Conservation (phyloP, 2,888 invertebrate genomes). For the Azorinus chamasolen region DNA sequence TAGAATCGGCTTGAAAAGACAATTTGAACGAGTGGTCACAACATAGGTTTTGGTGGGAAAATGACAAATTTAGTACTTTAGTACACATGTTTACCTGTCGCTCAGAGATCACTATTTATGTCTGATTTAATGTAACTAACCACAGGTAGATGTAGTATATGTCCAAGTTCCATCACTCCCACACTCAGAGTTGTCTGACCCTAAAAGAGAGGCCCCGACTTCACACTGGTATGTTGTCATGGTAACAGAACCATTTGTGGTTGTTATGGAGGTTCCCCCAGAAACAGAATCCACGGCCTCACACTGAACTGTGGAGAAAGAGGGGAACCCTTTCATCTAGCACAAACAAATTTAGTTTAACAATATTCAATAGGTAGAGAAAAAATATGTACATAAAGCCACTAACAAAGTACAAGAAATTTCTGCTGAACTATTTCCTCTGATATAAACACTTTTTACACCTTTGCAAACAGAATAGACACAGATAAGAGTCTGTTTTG, state of each 20-base stretch:
- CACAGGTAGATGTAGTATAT: slow-evolving; percentile 23
- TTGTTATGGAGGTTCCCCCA: slow-evolving; percentile 19
- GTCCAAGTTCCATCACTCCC: slow-evolving; percentile 52
- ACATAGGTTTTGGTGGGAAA: too few relatives aligned
- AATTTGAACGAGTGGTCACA: too few relatives aligned
- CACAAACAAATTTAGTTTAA: neutral
- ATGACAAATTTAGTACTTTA: too few relatives aligned
- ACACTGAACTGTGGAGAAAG: slow-evolving; percentile 27
- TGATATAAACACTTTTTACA: too few relatives aligned
- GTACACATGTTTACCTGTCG: too few relatives aligned
- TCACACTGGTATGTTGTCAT: slow-evolving; percentile 34
- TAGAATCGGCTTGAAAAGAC: too few relatives aligned
- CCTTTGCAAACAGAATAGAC: too few relatives aligned
- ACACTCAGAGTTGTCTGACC: slow-evolving; percentile 36
- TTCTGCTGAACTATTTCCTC: too few relatives aligned
- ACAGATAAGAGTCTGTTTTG: too few relatives aligned
- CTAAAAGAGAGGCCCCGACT: slow-evolving; percentile 35
- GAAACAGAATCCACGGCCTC: slow-evolving; percentile 8
- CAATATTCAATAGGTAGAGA: neutral
- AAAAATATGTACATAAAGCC: neutral
- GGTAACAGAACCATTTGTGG: slow-evolving; percentile 44
- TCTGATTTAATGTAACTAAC: slow-evolving; percentile 11
- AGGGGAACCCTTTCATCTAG: neutral
- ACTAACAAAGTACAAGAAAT: too few relatives aligned
- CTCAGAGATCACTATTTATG: too few relatives aligned